phyloP scores from a whole-genome alignment of 1,140 invertebrate species.

The Scaptomyza graminum region DNA sequence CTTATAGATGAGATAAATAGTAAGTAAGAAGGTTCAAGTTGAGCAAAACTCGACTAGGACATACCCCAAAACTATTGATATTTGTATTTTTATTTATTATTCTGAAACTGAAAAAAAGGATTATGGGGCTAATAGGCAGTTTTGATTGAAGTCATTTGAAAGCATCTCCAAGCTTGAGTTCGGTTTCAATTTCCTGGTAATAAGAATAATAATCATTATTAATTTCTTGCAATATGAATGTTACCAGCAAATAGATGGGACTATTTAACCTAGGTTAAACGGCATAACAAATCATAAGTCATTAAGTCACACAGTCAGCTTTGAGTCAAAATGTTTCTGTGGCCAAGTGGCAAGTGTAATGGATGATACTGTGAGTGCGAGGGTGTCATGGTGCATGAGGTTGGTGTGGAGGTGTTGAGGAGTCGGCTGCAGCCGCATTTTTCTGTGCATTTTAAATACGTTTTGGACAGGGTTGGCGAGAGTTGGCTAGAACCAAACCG shows the following conservation, averaged over 20 bases:
- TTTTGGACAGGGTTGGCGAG: neutral
- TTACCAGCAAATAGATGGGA: neutral
- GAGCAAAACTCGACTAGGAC: too few species aligned
- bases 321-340: conserved; percentile 22
- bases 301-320: neutral
- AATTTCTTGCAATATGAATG: conserved; percentile 20
- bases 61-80: too few species aligned
- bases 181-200: too few species aligned
- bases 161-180: too few species aligned
- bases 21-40: too few species aligned
- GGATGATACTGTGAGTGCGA: neutral
- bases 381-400: too few species aligned
- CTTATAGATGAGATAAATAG: too few species aligned
- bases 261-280: neutral
- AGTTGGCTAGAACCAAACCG: conserved; percentile 10
- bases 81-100: too few species aligned
- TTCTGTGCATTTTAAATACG: conserved; percentile 17
- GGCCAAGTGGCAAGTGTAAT: conserved; percentile 14
- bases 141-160: too few species aligned
- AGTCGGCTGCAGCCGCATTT: conserved; percentile 7
- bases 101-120: too few species aligned
- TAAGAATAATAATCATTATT: neutral
- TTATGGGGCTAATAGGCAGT: too few species aligned
- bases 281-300: conserved; percentile 1
- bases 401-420: neutral